Percentiles rank a stretch among this genome's conserved stretches.
Evolutionary conservation across 2,113 vertebrate species (phyloP).

Genomic region (Phainopepla nitens): DNA sequence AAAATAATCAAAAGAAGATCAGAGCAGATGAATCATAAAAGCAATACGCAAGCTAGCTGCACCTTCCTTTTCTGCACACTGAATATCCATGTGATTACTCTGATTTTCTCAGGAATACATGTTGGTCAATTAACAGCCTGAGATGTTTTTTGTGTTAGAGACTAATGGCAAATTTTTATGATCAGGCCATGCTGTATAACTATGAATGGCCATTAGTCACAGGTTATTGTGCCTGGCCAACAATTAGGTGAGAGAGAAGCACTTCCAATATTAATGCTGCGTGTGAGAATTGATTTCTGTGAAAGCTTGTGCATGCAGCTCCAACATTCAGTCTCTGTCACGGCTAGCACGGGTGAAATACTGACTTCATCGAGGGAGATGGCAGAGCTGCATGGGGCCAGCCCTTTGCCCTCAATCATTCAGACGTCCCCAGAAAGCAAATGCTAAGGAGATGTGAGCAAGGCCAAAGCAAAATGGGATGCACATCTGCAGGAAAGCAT

Average conservation of each 20-base stretch:
- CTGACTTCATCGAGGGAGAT: not conserved
- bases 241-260: not conserved
- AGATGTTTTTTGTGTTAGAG: not conserved
- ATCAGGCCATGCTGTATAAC: not conserved
- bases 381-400: slow-evolving; percentile 29
- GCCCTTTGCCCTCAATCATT: not conserved
- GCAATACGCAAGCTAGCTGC: not conserved
- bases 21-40: slow-evolving; percentile 18
- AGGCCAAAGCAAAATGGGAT: not conserved
- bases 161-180: not conserved
- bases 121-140: slow-evolving; percentile 30
- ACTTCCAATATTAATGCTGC: not conserved
- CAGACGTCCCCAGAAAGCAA: not conserved
- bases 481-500: not conserved
- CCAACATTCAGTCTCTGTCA: slow-evolving; percentile 6
- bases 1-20: slow-evolving; percentile 30
- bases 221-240: not conserved
- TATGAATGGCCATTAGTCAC: not conserved
- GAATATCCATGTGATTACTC: not conserved
- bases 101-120: slow-evolving; percentile 1
- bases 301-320: not conserved
- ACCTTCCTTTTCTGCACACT: not conserved
- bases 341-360: not conserved
- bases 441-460: not conserved
- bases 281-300: slow-evolving; percentile 23